phyloP scores from a whole-genome alignment of 2,888 invertebrate genomes.

The Sepioteuthis lessoniana region DNA sequence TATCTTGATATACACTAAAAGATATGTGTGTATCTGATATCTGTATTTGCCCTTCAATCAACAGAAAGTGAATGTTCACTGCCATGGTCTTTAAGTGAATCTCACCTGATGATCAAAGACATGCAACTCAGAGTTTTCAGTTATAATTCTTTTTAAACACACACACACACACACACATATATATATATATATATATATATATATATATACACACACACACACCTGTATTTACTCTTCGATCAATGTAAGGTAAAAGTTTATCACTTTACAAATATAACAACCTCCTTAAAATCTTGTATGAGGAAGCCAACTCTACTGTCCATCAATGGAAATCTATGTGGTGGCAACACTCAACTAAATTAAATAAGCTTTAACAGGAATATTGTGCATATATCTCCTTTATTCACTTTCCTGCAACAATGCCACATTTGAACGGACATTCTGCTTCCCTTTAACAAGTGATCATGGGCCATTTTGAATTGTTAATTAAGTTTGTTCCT shows the following conservation, averaged over 20 bases:
- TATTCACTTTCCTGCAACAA: not conserved
- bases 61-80: too few relatives aligned
- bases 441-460: not conserved
- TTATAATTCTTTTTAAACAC: too few relatives aligned
- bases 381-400: not conserved
- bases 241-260: not conserved
- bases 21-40: too few relatives aligned
- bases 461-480: not conserved
- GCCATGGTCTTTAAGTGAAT: too few relatives aligned
- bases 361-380: not conserved
- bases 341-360: not conserved
- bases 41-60: too few relatives aligned
- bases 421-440: not conserved
- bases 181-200: too few relatives aligned
- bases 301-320: not conserved
- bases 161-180: too few relatives aligned
- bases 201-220: too few relatives aligned
- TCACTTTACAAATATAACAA: not conserved
- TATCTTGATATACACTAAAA: too few relatives aligned
- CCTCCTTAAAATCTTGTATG: not conserved
- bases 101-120: too few relatives aligned
- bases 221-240: too few relatives aligned
- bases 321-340: not conserved
- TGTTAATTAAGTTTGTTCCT: slow-evolving; percentile 7
- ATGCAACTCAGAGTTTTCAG: too few relatives aligned